phyloP scores from a whole-genome alignment of 2,888 invertebrate genomes.

The Bellardia pandia region DNA sequence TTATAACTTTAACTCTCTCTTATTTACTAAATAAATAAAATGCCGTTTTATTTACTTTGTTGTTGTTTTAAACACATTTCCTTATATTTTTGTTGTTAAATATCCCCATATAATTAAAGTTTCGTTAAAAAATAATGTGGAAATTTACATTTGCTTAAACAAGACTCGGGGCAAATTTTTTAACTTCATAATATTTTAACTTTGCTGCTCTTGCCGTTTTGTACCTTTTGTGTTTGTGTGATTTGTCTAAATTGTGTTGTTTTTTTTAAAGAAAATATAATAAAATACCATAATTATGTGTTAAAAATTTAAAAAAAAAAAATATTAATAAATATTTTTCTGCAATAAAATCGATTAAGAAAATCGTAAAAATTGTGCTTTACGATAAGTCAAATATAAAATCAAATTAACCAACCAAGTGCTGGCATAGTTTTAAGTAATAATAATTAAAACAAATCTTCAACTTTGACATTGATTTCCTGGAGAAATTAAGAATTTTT shows the following conservation, averaged over 20 bases:
- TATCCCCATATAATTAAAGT: conserved; percentile 32
- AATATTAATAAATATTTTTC: conserved; percentile 34
- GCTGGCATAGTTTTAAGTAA: conserved; percentile 38
- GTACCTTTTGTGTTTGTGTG: conserved; percentile 53
- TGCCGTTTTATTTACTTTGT: background rate
- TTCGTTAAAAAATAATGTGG: conserved; percentile 37
- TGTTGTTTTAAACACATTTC: background rate
- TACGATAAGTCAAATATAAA: conserved; percentile 31
- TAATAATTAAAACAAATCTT: conserved; percentile 22
- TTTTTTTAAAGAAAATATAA: background rate
- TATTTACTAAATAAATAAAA: conserved; percentile 15
- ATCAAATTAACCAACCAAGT: conserved; percentile 34
- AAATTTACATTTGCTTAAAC: conserved; percentile 23
- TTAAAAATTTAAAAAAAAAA: conserved; percentile 13
- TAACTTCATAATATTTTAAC: conserved; percentile 52
- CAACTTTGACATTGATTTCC: conserved; percentile 71
- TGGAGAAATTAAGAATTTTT: conserved; percentile 69
- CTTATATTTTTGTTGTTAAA: conserved; percentile 7
- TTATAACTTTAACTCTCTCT: conserved; percentile 5
- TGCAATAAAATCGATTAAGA: conserved; percentile 25
- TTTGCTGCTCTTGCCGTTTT: conserved; percentile 58
- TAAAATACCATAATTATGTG: conserved; percentile 5
- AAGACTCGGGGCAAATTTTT: conserved; percentile 13
- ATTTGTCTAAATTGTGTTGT: conserved; percentile 38
- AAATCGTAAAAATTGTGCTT: conserved; percentile 45